phyloP scores from a whole-genome alignment of 2,113 vertebrate species.

The Labeo rohita region DNA sequence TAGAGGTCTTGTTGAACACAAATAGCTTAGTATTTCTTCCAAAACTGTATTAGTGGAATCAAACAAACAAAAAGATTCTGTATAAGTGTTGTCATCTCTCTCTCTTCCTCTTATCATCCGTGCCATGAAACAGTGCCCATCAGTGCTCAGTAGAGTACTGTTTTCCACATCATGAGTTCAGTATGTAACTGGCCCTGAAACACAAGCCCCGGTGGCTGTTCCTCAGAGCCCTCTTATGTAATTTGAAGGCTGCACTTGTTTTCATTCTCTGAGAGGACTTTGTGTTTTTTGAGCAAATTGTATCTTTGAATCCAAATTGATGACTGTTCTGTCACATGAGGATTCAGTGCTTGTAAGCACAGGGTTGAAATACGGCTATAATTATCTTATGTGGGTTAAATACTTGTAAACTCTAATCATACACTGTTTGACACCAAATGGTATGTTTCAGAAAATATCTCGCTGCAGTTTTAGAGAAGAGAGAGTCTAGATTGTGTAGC shows the following conservation, averaged over 20 bases:
- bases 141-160: slow-evolving; percentile 13
- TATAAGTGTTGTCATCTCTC: slow-evolving; percentile 4
- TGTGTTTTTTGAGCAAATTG: slow-evolving; percentile 8
- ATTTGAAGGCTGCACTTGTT: slow-evolving; percentile 38
- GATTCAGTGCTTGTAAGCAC: neutral
- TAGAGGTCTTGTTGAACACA: slow-evolving; percentile 13
- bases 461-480: neutral
- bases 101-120: slow-evolving; percentile 16
- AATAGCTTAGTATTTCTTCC: neutral
- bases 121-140: slow-evolving; percentile 25
- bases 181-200: slow-evolving; percentile 39
- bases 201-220: slow-evolving; percentile 16
- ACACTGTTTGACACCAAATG: slow-evolving; percentile 26
- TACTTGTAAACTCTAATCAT: slow-evolving; percentile 45
- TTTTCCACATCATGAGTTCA: slow-evolving; percentile 47
- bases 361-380: slow-evolving; percentile 30
- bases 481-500: neutral
- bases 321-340: slow-evolving; percentile 13
- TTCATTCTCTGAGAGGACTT: slow-evolving; percentile 25
- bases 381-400: slow-evolving; percentile 20
- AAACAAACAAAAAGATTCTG: slow-evolving; percentile 23
- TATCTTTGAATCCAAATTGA: slow-evolving; percentile 6
- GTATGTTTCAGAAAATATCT: slow-evolving; percentile 14
- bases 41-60: neutral
- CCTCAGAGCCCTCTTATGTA: slow-evolving; percentile 37